Evolutionary conservation across 92 coral and sea anemone genomes (phyloP).

Genomic region (Phenganax marumi): DNA sequence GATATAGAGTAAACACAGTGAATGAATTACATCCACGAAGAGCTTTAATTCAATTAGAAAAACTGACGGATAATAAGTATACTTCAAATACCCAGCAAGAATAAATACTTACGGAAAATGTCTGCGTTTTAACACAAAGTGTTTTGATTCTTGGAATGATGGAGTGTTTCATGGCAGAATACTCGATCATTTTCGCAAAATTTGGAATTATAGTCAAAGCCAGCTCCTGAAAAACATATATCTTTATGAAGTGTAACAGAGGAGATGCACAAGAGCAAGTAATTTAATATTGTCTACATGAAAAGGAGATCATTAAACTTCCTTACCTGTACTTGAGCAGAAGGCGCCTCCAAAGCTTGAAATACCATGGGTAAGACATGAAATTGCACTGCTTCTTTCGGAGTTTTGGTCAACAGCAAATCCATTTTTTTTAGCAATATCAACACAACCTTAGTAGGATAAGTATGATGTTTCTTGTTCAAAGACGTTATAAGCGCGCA

Average conservation of each 20-base stretch:
- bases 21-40: neutral
- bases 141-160: slow-evolving; percentile 92
- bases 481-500: neutral
- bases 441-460: slow-evolving; percentile 63
- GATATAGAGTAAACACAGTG: neutral
- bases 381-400: slow-evolving; percentile 82
- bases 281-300: neutral
- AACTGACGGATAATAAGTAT: neutral
- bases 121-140: slow-evolving; percentile 78
- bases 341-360: slow-evolving; percentile 86
- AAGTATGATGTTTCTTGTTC: neutral
- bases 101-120: slow-evolving; percentile 72
- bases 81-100: too few species aligned
- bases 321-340: slow-evolving; percentile 90
- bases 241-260: too few species aligned
- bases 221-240: slow-evolving; percentile 85
- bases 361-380: slow-evolving; percentile 96
- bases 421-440: slow-evolving; percentile 91
- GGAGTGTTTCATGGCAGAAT: slow-evolving; percentile 89
- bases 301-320: too few species aligned
- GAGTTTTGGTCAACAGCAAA: slow-evolving; percentile 82
- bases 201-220: slow-evolving; percentile 85
- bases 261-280: neutral
- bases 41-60: neutral
- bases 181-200: slow-evolving; percentile 94